Base-by-base conservation (phyloP, 2,797 vertebrate genomes). In the Neopelma chrysocephalum region DNA sequence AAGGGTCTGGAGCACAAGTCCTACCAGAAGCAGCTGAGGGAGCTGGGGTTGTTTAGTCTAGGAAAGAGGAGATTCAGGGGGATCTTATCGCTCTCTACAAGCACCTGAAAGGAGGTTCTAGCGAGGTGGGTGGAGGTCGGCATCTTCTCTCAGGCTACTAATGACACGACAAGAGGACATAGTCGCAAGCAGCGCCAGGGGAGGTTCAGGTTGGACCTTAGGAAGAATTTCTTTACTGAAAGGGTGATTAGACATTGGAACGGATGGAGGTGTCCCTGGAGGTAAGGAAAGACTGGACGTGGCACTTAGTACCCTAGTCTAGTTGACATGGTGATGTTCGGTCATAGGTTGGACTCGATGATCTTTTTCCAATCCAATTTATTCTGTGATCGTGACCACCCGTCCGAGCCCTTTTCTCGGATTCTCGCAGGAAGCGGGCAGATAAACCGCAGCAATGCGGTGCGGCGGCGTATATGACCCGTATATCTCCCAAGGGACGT, bases 401-500 rank as follows among this genome's bases (percentile, higher is more conserved):
- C 6, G 5, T 6, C 10, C 20, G 36, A 31, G n/a, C 65, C 22
- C 57, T 0, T 12, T 29, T 36, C 26, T 15, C 12, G 64, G 8
- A 27, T 12, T 56, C 32, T 10, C 9, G 26, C 21, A 38, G 43
- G 38, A 27, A 36, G 50, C 19, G 31, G 26, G 21, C 31, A 29
- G 18, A 36, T 0, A 23, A 11, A 3, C 4, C 2, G 12, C 47
- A 34, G 1, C 5, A 12, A 4, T 1, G 10, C 20, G 3, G 9
- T 1, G 20, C 6, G 14, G 17, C 25, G 3, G 31, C 32, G 3
- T 1, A 25, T 1, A 1, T 1, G 2, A 8, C 23, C 6, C 4
- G 10, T 1, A 2, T 0, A 2, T 0, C 1, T 2, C 19, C 4
- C 23, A 2, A 2, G 6, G 27, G 19, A 22, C 27, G 27, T 29